phyloP scores from a whole-genome alignment of 35 echinoderm and acorn worm genomes.

The Hemicentrotus pulcherrimus region DNA sequence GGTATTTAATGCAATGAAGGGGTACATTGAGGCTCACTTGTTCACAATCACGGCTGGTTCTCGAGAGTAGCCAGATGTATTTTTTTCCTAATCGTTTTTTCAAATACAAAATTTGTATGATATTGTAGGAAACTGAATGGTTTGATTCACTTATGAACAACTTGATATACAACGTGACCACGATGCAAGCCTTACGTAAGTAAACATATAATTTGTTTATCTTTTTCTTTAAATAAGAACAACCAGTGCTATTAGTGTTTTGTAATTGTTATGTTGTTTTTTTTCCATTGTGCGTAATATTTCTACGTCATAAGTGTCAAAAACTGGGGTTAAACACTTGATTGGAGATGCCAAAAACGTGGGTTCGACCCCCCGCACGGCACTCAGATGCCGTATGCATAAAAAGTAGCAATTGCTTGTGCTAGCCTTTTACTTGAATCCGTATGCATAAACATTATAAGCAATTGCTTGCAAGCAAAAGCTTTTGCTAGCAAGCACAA shows the following conservation, averaged over 20 bases:
- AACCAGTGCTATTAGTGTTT: not conserved
- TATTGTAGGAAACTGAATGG: not conserved
- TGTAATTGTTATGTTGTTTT: not conserved
- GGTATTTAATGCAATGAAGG: not conserved
- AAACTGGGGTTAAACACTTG: not conserved
- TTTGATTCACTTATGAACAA: not conserved
- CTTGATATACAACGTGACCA: not conserved
- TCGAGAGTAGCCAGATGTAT: not conserved
- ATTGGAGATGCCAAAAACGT: not conserved
- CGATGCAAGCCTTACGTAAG: not conserved
- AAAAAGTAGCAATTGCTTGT: no score
- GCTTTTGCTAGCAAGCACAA: no score
- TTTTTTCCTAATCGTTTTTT: not conserved
- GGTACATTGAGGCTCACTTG: not conserved
- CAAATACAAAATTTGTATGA: not conserved
- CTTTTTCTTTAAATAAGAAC: not conserved
- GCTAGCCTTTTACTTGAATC: no score
- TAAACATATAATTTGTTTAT: not conserved
- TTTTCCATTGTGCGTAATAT: not conserved
- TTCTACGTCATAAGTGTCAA: not conserved
- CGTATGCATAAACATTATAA: no score
- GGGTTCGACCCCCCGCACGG: not conserved
- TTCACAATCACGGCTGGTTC: not conserved
- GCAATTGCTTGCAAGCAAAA: no score
- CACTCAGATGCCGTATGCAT: no score